Conservation (phyloP, 1,140 invertebrate species). For the Drosophila mayri region DNA sequence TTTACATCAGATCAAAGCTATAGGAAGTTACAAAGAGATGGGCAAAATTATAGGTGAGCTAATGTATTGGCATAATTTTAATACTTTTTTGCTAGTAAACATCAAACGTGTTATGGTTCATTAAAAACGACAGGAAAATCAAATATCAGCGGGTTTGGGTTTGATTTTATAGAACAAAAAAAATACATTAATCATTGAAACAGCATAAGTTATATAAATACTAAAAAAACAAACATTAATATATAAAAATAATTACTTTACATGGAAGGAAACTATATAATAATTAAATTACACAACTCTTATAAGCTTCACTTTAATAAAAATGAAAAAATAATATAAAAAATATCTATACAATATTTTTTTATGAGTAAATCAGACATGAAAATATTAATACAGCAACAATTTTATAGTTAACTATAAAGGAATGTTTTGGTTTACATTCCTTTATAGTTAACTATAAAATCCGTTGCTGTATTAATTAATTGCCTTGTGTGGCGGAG, state of each 20-base stretch:
- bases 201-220: no score
- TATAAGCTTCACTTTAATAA: not conserved
- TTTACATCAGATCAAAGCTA: constrained; percentile 10
- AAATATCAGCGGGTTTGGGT: not conserved
- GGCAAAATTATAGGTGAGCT: not conserved
- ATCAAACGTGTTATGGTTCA: not conserved
- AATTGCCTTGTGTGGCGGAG: not conserved
- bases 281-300: not conserved
- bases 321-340: not conserved
- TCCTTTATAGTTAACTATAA: not conserved
- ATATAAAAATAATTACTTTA: not conserved
- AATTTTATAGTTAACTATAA: not conserved
- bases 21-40: not conserved
- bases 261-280: not conserved
- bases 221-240: not conserved
- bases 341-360: not conserved
- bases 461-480: not conserved
- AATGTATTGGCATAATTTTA: constrained; percentile 1
- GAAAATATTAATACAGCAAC: no score
- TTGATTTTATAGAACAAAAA: not conserved
- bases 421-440: no score
- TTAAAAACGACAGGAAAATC: not conserved
- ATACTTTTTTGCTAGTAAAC: not conserved
- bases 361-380: not conserved
- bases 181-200: not conserved